Base-by-base conservation (phyloP, 1,140 invertebrate species). In the Tenebrio molitor region DNA sequence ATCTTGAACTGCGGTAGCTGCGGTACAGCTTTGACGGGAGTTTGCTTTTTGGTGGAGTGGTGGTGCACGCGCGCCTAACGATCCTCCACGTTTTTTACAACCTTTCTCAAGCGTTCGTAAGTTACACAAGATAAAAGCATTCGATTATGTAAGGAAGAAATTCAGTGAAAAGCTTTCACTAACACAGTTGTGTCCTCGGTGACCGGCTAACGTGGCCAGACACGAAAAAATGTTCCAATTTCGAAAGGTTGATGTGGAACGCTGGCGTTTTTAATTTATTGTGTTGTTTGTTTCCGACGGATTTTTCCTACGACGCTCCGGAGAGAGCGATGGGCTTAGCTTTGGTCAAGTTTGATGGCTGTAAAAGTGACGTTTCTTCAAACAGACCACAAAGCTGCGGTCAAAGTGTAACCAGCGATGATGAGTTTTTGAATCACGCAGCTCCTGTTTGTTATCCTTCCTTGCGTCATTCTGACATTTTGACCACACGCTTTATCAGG, bases 141-240 rank as follows among this genome's bases (percentile, higher is more conserved):
- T 33, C 16, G 63, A 66, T 77, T 77, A 77, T 77, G 75, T 74
- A 77, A 77, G 75, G 67, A 77, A 77, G 73, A 74, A 75, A 77
- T 77, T 74, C 70, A 69, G 46, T 65, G 75, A 72, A 77, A 77
- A 77, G 75, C 75, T 77, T 74, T 77, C 75, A 72, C 70, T 53
- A 65, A 44, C 41, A 66, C 29, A 62, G 17, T 69, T 53, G n/a
- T n/a, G n/a, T n/a, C n/a, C n/a, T n/a, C n/a, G n/a, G n/a, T n/a
- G n/a, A n/a, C n/a, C n/a, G n/a, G n/a, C n/a, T n/a, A 29, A 33
- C 21, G n/a, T 12, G 36, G 0, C 67, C 14, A 69, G 39, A 6
- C 10, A 17, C 12, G 19, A 58, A 58, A 58, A 58, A 58, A 58
- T 58, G 50, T 58, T 58, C 50, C 23, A 58, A 15, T 58, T 58